These are phyloP conservation scores for Scaptomyza caliginosa DNA, from an alignment of 2,888 invertebrate genomes.

Conservation along the genomic window DNA sequence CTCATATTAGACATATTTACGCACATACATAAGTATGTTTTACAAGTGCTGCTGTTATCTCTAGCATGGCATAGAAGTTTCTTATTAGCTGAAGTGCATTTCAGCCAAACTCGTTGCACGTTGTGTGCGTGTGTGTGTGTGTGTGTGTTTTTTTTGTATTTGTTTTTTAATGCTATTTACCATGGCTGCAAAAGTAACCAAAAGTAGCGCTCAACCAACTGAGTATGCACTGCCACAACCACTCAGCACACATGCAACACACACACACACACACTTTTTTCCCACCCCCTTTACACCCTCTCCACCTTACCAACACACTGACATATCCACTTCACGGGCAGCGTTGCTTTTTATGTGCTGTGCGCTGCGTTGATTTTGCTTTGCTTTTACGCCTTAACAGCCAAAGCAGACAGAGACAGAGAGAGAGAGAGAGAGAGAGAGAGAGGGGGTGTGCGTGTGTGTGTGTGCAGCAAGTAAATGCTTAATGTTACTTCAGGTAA, in stretches of 20 bases:
- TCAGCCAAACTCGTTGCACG: conserved; percentile 25
- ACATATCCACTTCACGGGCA: conserved; percentile 4
- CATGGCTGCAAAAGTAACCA: conserved; percentile 30
- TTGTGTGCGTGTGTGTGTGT: no score
- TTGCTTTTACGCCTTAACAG: conserved; percentile 18
- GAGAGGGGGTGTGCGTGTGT: neutral
- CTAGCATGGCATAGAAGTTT: conserved; percentile 9
- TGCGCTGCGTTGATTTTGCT: conserved; percentile 44
- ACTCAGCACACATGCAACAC: conserved; percentile 22
- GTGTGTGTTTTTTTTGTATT: neutral
- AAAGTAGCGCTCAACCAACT: conserved; percentile 14
- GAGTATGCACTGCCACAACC: conserved; percentile 26
- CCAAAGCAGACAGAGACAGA: neutral
- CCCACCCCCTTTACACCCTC: no score
- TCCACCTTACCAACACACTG: neutral
- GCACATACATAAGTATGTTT: neutral
- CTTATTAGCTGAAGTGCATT: conserved; percentile 48
- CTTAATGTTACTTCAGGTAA: conserved; percentile 45
- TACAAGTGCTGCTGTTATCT: conserved; percentile 4
- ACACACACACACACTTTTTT: neutral
- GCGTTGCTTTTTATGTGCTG: conserved; percentile 24
- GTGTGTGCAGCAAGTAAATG: conserved; percentile 28
- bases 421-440: neutral
- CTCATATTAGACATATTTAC: neutral
- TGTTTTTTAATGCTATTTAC: conserved; percentile 33